Base-by-base conservation (phyloP, 2,888 invertebrate species). In the Ypsolopha sequella region DNA sequence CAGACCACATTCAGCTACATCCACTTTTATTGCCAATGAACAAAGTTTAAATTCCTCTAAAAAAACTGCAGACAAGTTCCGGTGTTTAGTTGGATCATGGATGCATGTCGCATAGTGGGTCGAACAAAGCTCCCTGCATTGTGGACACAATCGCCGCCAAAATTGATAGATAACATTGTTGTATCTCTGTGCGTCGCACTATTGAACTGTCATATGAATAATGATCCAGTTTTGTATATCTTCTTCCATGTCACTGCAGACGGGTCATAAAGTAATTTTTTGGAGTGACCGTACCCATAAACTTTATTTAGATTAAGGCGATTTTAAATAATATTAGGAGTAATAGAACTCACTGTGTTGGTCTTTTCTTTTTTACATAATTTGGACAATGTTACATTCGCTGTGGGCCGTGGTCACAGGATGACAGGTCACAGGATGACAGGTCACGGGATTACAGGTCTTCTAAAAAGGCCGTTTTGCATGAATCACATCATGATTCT, bases 141-240 rank as follows among this genome's bases (percentile, higher is more conserved):
- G 58, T 58, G 60, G 68, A 63, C 63, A 75, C 74, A 74, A 76
- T 76, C 70, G 67, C 56, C 64, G 69, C 75, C 76, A 80, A 78
- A 80, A 74, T 79, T 78, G 76, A 76, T 78, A 78, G 75, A 80
- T 80, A 80, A 80, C 79, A 80, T 79, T 80, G 76, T 79, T 74
- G 43, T 13, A 46, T 10, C 46, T 11, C 43, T 14, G 43, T 43
- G n/a, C 34, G 24, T 33, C 46, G 34, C 35, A 46, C 33, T 46
- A 35, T 8, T 24, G 4, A 24, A 24, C 24, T 24, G 24, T 24
- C 24, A 24, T 4, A n/a, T 24, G 24, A 24, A 24, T 24, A 24
- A 24, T 24, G 24, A 24, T 4, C 24, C 4, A 24, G 24, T 24
- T 24, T 24, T 24, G 24, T 24, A 24, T 24, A 3, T 24, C 24